These are phyloP conservation scores for Erebia palarica DNA, from an alignment of 2,888 invertebrate genomes.

Conservation along the genomic window DNA sequence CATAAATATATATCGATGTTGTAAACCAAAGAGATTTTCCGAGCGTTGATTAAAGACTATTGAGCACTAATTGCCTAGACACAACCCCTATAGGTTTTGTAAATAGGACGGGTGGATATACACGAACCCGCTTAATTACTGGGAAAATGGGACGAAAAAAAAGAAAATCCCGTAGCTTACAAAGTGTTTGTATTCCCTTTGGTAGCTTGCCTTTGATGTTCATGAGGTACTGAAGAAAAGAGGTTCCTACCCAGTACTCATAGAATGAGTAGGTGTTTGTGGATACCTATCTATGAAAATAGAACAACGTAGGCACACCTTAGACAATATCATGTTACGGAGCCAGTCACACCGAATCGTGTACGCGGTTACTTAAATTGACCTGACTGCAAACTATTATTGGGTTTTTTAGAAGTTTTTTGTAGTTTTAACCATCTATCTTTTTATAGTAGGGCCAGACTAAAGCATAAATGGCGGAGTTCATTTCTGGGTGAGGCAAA, in stretches of 20 bases:
- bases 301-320: not conserved
- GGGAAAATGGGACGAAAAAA: not conserved
- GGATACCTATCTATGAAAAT: not conserved
- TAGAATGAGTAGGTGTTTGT: not conserved
- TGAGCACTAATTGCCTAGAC: conserved; percentile 1
- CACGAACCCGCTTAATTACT: conserved; percentile 13
- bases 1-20: too few relatives aligned
- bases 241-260: not conserved
- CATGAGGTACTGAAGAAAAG: not conserved
- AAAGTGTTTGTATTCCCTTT: not conserved
- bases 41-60: not conserved
- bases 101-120: not conserved
- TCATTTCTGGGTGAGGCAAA: not conserved
- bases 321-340: conserved; percentile 5
- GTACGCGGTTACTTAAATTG: not conserved
- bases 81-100: not conserved
- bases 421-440: too few relatives aligned
- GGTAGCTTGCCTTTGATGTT: not conserved
- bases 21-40: not conserved
- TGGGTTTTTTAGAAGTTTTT: too few relatives aligned
- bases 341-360: conserved; percentile 8
- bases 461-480: not conserved
- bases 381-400: not conserved
- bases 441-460: not conserved
- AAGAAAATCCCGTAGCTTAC: not conserved